Base-by-base conservation (phyloP, 2,888 invertebrate species). In the Rhagium mordax region DNA sequence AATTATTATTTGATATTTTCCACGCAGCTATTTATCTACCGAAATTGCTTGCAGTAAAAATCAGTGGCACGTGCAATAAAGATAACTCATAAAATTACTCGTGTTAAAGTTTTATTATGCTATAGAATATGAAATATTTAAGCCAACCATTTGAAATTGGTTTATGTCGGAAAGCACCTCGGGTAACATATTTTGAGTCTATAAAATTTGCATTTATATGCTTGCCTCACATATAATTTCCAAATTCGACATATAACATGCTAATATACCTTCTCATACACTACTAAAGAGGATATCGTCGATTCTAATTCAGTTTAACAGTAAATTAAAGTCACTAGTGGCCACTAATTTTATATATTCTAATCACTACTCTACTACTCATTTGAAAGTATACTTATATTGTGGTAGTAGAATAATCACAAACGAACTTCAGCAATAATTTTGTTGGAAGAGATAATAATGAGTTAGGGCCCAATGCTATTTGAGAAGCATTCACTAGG, bases 141-240 rank as follows among this genome's bases (percentile, higher is more conserved):
- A 60, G 29, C 10, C n/a, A 21, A 47, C 29, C 15, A 16, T 27
- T 15, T 24, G 16, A 16, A 29, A 51, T 51, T 51, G 51, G 51
- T 51, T 48, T 27, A 24, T 41, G 47, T 47, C 48, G 16, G 21
- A 60, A 15, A 59, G 4, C 60, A 41, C 33, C 47, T 61, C 33
- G 16, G 41, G 59, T 60, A 60, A 60, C 59, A 60, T 33, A 60
- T 41, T 60, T 60, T 33, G 29, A 33, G 33, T 4, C 33, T 29
- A 18, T 60, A 41, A 60, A 60, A 60, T 60, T 60, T 60, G 59
- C 59, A 60, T 60, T 33, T 60, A 60, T 60, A 18, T 18, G 33
- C 59, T 41, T 20, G 59, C 16, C 29, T 41, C 18, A 33, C 10
- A 29, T 18, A 29, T 8, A 60, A 33, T 60, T 18, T 18, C 3